Conservation (phyloP, 2,888 invertebrate species). For the Pyrocoelia pectoralis region DNA sequence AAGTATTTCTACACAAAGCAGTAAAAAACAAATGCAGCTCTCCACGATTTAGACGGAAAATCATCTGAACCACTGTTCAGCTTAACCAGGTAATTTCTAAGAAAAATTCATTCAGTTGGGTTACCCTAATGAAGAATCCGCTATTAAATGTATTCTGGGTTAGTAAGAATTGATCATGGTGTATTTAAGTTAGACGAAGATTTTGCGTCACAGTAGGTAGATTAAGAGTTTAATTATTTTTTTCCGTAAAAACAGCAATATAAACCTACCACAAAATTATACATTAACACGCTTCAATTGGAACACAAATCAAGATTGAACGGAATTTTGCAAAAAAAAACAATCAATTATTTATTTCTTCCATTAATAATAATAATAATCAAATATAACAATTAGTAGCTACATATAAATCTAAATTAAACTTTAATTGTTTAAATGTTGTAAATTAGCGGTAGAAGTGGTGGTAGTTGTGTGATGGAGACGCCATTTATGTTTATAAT, state of each 20-base stretch:
- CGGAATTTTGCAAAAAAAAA: neutral
- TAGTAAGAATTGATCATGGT: no score
- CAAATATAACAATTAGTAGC: neutral
- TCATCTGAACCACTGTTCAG: no score
- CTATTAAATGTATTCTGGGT: no score
- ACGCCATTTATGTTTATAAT: conserved; percentile 55
- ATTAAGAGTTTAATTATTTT: conserved; percentile 32
- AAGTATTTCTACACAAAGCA: no score
- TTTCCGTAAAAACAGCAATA: conserved; percentile 11
- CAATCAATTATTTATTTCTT: conserved; percentile 4
- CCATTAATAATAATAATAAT: conserved; percentile 1
- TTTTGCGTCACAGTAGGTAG: conserved; percentile 27
- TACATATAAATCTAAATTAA: neutral
- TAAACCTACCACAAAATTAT: conserved; percentile 12
- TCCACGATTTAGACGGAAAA: no score
- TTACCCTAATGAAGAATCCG: no score
- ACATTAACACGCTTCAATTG: conserved; percentile 5
- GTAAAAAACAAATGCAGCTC: no score
- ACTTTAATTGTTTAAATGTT: neutral
- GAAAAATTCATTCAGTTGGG: no score
- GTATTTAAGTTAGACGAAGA: conserved; percentile 14
- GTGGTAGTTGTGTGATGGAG: conserved; percentile 55
- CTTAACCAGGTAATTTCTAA: no score
- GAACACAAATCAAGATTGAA: conserved; percentile 13
- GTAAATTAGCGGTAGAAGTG: conserved; percentile 28